These are phyloP conservation scores for Leptobrachium ailaonicum DNA, from an alignment of 2,113 vertebrate genomes.

Conservation along the genomic window DNA sequence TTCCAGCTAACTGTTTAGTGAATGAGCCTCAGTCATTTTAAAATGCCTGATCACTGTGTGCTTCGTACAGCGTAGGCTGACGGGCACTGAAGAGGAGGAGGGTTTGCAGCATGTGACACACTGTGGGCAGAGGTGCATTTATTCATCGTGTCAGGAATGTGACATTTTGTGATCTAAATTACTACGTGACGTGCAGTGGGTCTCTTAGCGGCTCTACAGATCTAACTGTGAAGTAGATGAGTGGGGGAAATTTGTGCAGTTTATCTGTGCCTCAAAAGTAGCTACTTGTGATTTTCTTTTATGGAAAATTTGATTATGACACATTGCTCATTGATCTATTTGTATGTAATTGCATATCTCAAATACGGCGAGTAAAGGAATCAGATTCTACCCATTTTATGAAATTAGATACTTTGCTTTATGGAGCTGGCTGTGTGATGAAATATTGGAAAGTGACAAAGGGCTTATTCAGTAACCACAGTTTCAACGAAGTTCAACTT, in stretches of 20 bases:
- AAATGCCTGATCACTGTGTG: background rate
- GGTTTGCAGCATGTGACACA: background rate
- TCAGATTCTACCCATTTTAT: too few species aligned
- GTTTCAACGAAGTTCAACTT: too few species aligned
- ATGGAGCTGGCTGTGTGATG: too few species aligned
- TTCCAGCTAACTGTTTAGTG: too few species aligned
- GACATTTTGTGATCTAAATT: conserved; percentile 15
- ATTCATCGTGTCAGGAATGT: background rate
- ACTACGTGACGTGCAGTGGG: conserved; percentile 13
- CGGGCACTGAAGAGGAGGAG: background rate
- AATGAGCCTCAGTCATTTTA: background rate
- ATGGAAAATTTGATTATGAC: background rate
- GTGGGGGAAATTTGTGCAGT: background rate
- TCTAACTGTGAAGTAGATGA: background rate
- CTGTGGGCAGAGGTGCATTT: background rate
- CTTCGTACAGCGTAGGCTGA: background rate
- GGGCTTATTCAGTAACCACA: too few species aligned
- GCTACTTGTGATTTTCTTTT: background rate
- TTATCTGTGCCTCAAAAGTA: background rate
- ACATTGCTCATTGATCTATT: too few species aligned
- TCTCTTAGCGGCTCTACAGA: background rate
- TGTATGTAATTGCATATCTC: too few species aligned
- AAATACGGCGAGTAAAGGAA: too few species aligned
- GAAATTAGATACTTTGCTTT: too few species aligned
- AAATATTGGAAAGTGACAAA: too few species aligned